Evolutionary conservation across 2,113 vertebrate species (phyloP).

Genomic region (Ptyas mucosa): DNA sequence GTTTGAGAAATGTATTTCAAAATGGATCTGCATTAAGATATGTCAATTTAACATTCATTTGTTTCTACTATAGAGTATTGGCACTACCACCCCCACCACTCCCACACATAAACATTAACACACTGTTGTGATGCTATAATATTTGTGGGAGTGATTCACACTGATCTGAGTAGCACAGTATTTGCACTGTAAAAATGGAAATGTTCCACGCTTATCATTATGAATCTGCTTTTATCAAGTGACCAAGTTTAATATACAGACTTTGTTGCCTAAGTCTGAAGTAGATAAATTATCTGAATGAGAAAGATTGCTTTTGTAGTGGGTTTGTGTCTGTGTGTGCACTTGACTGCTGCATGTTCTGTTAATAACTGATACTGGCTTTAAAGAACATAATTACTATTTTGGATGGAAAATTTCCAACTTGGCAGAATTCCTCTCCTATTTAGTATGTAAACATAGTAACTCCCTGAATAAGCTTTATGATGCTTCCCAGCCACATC

Average conservation of each 20-base stretch:
- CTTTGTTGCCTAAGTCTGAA: background rate
- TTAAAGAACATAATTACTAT: slow-evolving; percentile 27
- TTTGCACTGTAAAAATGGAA: background rate
- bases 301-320: background rate
- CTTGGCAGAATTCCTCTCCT: slow-evolving; percentile 3
- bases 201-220: background rate
- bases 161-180: background rate
- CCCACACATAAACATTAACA: background rate
- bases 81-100: background rate
- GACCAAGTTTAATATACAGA: background rate
- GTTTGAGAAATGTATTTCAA: background rate
- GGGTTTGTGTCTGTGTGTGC: background rate
- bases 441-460: slow-evolving; percentile 19
- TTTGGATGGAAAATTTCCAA: slow-evolving; percentile 9
- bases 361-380: slow-evolving; percentile 13
- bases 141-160: background rate
- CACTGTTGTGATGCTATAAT: background rate
- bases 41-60: background rate
- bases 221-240: background rate
- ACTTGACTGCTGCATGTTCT: background rate
- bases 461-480: slow-evolving; percentile 5
- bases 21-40: background rate
- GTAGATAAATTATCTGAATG: background rate
- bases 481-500: slow-evolving; percentile 8
- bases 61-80: background rate